Evolutionary conservation across 1,140 invertebrate genomes (phyloP).

Genomic region (Dendroctonus valens): DNA sequence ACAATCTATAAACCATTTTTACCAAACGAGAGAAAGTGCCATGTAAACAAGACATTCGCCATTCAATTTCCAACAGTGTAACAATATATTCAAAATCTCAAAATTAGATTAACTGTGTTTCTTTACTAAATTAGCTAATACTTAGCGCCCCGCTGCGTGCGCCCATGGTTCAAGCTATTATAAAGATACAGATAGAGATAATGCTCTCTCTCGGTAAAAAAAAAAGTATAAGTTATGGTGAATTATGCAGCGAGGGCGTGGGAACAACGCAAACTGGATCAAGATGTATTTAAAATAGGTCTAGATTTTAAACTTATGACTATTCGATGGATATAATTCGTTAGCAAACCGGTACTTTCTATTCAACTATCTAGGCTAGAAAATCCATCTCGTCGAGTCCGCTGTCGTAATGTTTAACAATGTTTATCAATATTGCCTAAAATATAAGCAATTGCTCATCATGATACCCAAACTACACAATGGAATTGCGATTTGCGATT

Average conservation of each 20-base stretch:
- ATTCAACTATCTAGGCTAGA: slow-evolving; percentile 47
- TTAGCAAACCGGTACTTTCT: slow-evolving; percentile 41
- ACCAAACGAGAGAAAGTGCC: too few relatives aligned
- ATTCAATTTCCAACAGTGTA: too few relatives aligned
- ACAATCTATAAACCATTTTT: too few relatives aligned
- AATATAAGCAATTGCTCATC: background rate
- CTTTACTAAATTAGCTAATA: slow-evolving; percentile 22
- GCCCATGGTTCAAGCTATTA: slow-evolving; percentile 29
- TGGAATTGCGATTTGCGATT: too few relatives aligned
- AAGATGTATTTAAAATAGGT: slow-evolving; percentile 37
- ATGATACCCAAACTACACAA: too few relatives aligned
- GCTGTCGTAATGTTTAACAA: slow-evolving; percentile 15
- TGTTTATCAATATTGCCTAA: slow-evolving; percentile 10
- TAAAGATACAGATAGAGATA: slow-evolving; percentile 32
- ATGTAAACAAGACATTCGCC: too few relatives aligned
- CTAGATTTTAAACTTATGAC: slow-evolving; percentile 34
- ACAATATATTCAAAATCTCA: background rate
- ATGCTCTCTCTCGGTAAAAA: slow-evolving; percentile 28
- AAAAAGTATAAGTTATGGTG: slow-evolving; percentile 33
- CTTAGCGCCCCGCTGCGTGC: slow-evolving; percentile 13
- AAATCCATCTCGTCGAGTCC: slow-evolving; percentile 36
- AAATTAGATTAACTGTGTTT: slow-evolving; percentile 18
- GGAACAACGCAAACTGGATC: slow-evolving; percentile 37
- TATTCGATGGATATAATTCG: slow-evolving; percentile 36
- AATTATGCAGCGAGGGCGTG: slow-evolving; percentile 37